phyloP scores from a whole-genome alignment of 2,797 vertebrate genomes.

The Ctenopoma multispine region DNA sequence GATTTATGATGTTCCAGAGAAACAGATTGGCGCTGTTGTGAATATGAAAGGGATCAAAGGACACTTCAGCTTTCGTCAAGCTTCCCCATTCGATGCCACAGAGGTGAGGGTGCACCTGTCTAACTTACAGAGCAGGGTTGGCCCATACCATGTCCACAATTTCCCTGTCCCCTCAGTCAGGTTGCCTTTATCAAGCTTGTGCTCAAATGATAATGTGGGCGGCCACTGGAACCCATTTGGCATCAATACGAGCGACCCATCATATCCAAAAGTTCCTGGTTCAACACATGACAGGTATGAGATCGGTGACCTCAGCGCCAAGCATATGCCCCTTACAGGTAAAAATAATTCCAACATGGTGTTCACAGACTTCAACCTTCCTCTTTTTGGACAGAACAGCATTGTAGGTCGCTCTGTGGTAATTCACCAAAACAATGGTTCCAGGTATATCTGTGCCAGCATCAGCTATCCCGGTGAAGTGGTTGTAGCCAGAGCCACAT shows the following conservation, averaged over 20 bases:
- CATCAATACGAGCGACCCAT: constrained; percentile 43
- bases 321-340: constrained; percentile 75
- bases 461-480: constrained; percentile 83
- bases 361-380: constrained; percentile 84
- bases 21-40: constrained; percentile 75
- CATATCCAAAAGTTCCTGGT: constrained; percentile 73
- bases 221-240: constrained; percentile 86
- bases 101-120: constrained; percentile 75
- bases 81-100: constrained; percentile 84
- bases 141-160: constrained; percentile 82
- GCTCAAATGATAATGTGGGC: constrained; percentile 82
- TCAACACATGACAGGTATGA: constrained; percentile 85
- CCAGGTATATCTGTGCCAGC: constrained; percentile 78
- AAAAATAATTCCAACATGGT: constrained; percentile 7
- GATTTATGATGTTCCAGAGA: constrained; percentile 69
- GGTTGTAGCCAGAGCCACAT: constrained; percentile 72
- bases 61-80: constrained; percentile 79
- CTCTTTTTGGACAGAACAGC: constrained; percentile 86
- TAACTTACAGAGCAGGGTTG: constrained; percentile 70
- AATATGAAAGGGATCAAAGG: constrained; percentile 84
- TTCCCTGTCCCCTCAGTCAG: constrained; percentile 80
- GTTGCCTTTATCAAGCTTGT: constrained; percentile 55
- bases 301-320: constrained; percentile 83
- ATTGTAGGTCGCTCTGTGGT: constrained; percentile 87
- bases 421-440: constrained; percentile 68